Evolutionary conservation across 2,113 vertebrate species (phyloP).

Genomic region (Herpetotheres cachinnans): DNA sequence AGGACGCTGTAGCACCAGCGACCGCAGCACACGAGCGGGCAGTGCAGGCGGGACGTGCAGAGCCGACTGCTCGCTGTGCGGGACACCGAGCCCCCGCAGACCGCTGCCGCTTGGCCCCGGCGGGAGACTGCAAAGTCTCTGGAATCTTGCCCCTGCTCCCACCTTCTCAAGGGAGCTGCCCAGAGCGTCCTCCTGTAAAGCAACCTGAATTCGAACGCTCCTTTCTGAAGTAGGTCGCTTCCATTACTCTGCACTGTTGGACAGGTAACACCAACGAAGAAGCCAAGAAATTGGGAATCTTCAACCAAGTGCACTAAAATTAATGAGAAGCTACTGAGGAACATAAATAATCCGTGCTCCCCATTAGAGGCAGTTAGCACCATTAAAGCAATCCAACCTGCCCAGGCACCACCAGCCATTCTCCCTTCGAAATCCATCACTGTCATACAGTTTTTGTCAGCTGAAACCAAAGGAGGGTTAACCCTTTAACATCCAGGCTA

Average conservation of each 20-base stretch:
- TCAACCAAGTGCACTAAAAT: neutral
- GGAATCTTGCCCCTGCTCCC: neutral
- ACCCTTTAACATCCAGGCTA: neutral
- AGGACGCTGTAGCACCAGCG: fast-evolving
- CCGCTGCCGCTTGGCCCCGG: neutral
- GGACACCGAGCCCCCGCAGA: too few relatives aligned
- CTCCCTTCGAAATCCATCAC: neutral
- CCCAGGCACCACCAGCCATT: neutral
- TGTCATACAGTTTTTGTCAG: neutral
- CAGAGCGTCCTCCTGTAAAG: neutral
- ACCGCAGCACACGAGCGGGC: fast-evolving
- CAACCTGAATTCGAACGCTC: neutral
- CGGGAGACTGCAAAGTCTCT: fast-evolving
- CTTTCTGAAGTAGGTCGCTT: neutral
- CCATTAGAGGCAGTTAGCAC: neutral
- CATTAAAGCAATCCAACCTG: neutral
- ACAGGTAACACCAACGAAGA: neutral
- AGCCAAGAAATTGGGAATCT: neutral
- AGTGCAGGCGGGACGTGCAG: neutral
- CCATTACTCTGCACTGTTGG: fast-evolving
- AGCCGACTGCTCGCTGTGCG: fast-evolving
- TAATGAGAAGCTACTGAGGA: neutral
- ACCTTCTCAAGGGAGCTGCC: neutral
- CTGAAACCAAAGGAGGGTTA: neutral
- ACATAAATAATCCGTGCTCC: neutral